Percentiles rank a stretch among this genome's conserved stretches.
phyloP scores from a whole-genome alignment of 2,888 invertebrate species.

The Protodeltote pygarga region DNA sequence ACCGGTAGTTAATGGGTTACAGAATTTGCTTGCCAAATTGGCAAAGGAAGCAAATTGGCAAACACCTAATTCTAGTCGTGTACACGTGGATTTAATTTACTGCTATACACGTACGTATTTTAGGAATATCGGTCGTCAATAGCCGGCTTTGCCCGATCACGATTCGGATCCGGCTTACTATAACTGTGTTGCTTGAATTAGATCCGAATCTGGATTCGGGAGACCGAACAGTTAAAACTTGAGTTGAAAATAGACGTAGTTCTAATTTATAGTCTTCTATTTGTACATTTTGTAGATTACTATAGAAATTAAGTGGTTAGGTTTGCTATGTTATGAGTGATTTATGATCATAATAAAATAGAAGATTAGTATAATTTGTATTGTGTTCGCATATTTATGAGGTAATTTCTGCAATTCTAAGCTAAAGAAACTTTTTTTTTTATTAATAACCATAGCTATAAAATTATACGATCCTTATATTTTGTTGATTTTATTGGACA shows the following conservation, averaged over 20 bases:
- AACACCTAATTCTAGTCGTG: constrained; percentile 21
- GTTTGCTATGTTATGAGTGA: constrained; percentile 1
- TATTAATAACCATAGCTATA: constrained; percentile 5
- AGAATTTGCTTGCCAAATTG: constrained; percentile 31
- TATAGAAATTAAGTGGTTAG: too few relatives aligned
- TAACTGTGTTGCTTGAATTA: too few relatives aligned
- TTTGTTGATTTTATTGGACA: too few relatives aligned
- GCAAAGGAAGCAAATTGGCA: constrained; percentile 15
- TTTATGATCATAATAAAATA: constrained; percentile 16
- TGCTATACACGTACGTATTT: constrained; percentile 16
- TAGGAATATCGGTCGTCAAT: constrained; percentile 8
- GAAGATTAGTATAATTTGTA: constrained; percentile 23
- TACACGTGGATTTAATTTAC: constrained; percentile 29
- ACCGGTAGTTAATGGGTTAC: constrained; percentile 1
- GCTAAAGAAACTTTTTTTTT: constrained; percentile 9
- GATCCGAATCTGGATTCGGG: background rate
- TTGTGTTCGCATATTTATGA: constrained; percentile 24
- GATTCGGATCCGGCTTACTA: background rate
- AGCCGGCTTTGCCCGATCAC: background rate
- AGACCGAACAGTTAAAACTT: background rate
- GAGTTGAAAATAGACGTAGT: too few relatives aligned
- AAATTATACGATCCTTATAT: background rate
- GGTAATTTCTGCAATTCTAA: constrained; percentile 26
- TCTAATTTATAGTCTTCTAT: too few relatives aligned
- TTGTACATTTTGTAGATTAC: too few relatives aligned